A percentile compares a stretch with the other conserved stretches of the same genome.
Evolutionary conservation across 2,797 vertebrate species (phyloP).

Genomic region (Glossophaga mutica): DNA sequence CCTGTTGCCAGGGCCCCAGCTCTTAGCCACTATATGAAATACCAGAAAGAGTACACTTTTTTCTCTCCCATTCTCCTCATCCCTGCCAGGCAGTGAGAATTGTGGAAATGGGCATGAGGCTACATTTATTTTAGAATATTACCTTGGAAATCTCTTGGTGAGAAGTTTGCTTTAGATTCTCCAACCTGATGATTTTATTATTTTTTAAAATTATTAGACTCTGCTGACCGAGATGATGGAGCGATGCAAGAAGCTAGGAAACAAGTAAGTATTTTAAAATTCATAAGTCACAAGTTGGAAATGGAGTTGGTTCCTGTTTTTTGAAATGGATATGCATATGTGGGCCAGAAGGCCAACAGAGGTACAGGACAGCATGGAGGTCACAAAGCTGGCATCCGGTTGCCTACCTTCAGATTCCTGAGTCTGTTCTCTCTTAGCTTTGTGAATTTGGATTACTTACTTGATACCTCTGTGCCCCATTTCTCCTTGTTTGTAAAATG

Average conservation of each 20-base stretch:
- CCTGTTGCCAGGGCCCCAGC: neutral
- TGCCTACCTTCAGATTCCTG: neutral
- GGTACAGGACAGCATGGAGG: neutral
- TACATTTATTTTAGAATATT: neutral
- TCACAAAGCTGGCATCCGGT: neutral
- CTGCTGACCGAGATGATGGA: slow-evolving; percentile 98
- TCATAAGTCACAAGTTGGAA: neutral
- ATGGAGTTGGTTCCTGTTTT: neutral
- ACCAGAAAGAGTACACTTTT: neutral
- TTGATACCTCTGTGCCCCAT: neutral
- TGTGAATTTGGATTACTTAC: neutral
- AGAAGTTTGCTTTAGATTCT: slow-evolving; percentile 25
- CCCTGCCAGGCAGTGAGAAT: neutral
- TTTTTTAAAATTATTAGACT: slow-evolving; percentile 79
- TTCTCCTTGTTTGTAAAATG: neutral
- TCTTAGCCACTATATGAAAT: neutral
- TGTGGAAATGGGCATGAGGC: neutral
- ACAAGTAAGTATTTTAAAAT: slow-evolving; percentile 89
- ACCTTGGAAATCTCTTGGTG: neutral
- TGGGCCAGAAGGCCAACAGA: neutral
- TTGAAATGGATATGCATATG: neutral
- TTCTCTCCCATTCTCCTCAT: neutral
- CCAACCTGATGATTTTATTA: slow-evolving; percentile 29
- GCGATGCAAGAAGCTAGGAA: slow-evolving; percentile 94
- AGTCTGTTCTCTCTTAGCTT: neutral